Evolutionary conservation across 2,113 vertebrate genomes (phyloP), one percentile per base, ranked within the genome.

Genomic region (Sus scrofa): DNA sequence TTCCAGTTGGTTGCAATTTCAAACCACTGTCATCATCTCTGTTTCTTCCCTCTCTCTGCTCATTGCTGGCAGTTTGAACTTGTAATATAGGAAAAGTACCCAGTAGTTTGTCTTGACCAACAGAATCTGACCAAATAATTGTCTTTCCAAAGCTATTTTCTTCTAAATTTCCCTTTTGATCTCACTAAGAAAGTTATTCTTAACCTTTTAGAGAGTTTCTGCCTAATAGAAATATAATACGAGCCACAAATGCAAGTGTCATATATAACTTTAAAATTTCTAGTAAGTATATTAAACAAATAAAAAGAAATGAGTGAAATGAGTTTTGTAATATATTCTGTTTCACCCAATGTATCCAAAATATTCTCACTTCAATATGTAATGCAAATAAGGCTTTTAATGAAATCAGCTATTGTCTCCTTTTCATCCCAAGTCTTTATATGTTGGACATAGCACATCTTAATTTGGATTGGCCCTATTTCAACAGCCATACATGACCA

Each of bases 81-180:
- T 94, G 63, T 27, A 60, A 67, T 83, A 39, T 22, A 15, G 30
- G 52, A 92, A 54, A 39, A 68, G 34, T 14, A 71, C 26, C 62
- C 22, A 22, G 52, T 90, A 14, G 75, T 93, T 86, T 89, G 86
- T 78, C 20, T 93, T 91, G 50, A 63, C 32, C 54, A 26, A 75
- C 50, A 84, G 70, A 83, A 86, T 84, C 70, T 79, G n/a, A 91
- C 15, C 37, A 79, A n/a, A 74, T 67, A 60, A 68, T 83, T 73
- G 84, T 94, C 56, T 92, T 92, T 83, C 50, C 39, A 68, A 74
- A 75, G 34, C 2, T 79, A 37, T 82, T 54, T 44, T 60, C 8
- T 90, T 24, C 44, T 63, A 26, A 75, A 14, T 39, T 37, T 54
- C 15, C 50, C 44, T 54, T 37, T 44, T 11, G 18, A 52, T 27